Evolutionary conservation across 2,888 invertebrate genomes (phyloP).

Genomic region (Sclerodermus sp.): DNA sequence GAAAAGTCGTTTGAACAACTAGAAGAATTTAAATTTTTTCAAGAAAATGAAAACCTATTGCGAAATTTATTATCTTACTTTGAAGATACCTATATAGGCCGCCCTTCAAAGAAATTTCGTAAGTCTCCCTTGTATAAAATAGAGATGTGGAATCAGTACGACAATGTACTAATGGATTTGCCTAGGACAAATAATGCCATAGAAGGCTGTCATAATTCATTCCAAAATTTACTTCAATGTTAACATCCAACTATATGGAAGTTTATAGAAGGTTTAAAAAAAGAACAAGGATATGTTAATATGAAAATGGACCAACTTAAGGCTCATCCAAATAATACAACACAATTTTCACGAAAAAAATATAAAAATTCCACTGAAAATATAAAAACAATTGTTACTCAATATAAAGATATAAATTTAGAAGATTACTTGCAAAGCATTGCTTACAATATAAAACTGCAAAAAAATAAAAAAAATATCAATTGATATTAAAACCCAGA

Average conservation of each 20-base stretch:
- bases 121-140: background rate
- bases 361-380: too few species aligned
- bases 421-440: too few species aligned
- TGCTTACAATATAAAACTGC: too few species aligned
- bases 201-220: slow-evolving; percentile 6
- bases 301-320: too few species aligned
- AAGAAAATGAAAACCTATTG: slow-evolving; percentile 4
- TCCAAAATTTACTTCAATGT: background rate
- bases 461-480: too few species aligned
- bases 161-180: background rate
- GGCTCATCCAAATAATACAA: too few species aligned
- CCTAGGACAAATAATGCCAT: slow-evolving; percentile 5
- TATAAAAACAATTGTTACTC: too few species aligned
- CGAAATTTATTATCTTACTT: slow-evolving; percentile 2
- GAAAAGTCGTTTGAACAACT: slow-evolving; percentile 1
- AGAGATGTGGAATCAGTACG: slow-evolving; percentile 7
- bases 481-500: too few species aligned
- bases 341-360: too few species aligned
- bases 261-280: slow-evolving; percentile 1
- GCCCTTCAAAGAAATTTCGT: background rate
- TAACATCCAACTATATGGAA: slow-evolving; percentile 3
- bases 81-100: slow-evolving; percentile 6
- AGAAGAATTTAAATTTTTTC: background rate
- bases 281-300: background rate
- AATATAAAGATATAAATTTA: too few species aligned